Base-by-base conservation (phyloP, 1,140 invertebrate genomes). In the Elymnias hypermnestra region DNA sequence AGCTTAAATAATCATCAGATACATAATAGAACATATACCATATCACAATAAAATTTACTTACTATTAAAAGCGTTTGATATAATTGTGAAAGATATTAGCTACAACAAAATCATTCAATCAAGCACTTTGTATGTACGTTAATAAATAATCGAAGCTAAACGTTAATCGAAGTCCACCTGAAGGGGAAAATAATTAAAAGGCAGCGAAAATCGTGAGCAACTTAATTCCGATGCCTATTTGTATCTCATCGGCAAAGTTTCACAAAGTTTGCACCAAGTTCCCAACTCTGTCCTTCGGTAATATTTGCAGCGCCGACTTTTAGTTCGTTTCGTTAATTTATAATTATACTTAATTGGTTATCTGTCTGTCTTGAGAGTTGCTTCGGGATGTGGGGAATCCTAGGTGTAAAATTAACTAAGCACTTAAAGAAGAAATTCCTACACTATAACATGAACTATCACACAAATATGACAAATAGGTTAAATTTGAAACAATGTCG, bases 141-240 rank as follows among this genome's bases (percentile, higher is more conserved):
- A n/a, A n/a, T n/a, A n/a, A n/a, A n/a, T n/a, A n/a, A n/a, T 36
- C 2, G 2, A 10, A 36, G 6, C 33, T 1, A 36, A 36, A 36
- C 33, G 33, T 36, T 36, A 36, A 36, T 36, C 33, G 33, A 36
- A 19, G 33, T 48, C 54, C 47, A 63, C 65, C 57, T 54, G 63
- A 43, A 33, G 43, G 44, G 57, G 61, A 57, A 59, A 69, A 81
- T 81, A 77, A 81, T 81, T 81, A 81, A 77, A 81, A 77, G 73
- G 70, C 67, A 53, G 70, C 52, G 66, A 64, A 71, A 69, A 68
- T 67, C 58, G 58, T 48, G 56, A 53, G 63, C 58, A 72, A 77
- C 70, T 75, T 68, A 67, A 72, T 73, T 70, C 65, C 66, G 63
- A 74, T 77, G 72, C 70, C 63, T 72, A 72, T 77, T 76, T 70